These are phyloP conservation scores for Mallotus villosus DNA, from an alignment of 2,797 vertebrate genomes.

Conservation along the genomic window DNA sequence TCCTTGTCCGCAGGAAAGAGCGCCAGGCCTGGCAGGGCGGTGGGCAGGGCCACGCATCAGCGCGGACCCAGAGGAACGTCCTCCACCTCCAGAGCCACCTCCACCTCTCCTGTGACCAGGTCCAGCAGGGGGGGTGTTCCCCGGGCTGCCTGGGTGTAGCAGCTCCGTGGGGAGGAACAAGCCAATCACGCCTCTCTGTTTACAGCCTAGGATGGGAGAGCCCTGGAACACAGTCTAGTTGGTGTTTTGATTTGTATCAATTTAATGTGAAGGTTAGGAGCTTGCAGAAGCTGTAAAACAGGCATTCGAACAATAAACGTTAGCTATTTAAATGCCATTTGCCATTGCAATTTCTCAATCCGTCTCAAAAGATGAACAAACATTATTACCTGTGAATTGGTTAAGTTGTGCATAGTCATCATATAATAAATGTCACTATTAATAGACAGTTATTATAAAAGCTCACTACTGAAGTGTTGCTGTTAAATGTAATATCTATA, in stretches of 20 bases:
- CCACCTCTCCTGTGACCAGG: slow-evolving; percentile 57
- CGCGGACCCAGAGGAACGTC: slow-evolving; percentile 58
- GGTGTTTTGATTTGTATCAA: too few relatives aligned
- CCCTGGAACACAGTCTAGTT: too few relatives aligned
- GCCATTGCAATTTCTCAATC: too few relatives aligned
- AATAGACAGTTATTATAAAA: too few relatives aligned
- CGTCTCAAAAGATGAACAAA: too few relatives aligned
- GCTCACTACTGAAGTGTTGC: not conserved
- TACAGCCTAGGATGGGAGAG: not conserved
- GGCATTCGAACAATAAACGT: too few relatives aligned
- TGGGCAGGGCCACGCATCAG: slow-evolving; percentile 41
- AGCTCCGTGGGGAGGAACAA: not conserved
- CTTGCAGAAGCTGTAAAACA: too few relatives aligned
- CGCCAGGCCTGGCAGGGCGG: slow-evolving; percentile 62
- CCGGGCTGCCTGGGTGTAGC: slow-evolving; percentile 78
- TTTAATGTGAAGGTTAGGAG: too few relatives aligned
- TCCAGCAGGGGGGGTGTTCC: slow-evolving; percentile 64
- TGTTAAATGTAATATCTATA: not conserved
- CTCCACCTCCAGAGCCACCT: slow-evolving; percentile 46
- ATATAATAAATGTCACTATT: not conserved
- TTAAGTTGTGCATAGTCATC: not conserved
- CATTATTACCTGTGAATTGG: not conserved
- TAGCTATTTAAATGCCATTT: too few relatives aligned
- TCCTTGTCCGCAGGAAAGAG: slow-evolving; percentile 60
- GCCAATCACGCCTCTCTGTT: not conserved